Conservation (phyloP, 2,797 vertebrate genomes). For the Setipinna tenuifilis region DNA sequence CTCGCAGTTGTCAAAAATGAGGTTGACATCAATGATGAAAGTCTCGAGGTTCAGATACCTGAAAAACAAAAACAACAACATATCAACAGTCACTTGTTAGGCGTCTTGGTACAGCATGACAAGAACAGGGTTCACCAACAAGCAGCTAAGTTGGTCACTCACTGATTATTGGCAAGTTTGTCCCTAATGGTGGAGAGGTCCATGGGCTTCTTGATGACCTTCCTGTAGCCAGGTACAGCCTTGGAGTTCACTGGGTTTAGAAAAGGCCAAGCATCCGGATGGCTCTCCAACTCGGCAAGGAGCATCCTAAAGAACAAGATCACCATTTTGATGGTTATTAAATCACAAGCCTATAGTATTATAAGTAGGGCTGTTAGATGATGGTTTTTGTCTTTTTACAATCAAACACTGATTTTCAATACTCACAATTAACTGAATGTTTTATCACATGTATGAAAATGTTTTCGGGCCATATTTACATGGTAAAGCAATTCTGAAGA, state of each 20-base stretch:
- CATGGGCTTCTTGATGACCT: slow-evolving; percentile 91
- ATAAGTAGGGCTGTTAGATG: too few species aligned
- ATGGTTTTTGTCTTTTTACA: too few species aligned
- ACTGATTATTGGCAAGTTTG: slow-evolving; percentile 86
- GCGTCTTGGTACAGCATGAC: not conserved
- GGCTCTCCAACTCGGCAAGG: slow-evolving; percentile 85
- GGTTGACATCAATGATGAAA: slow-evolving; percentile 86
- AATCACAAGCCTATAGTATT: too few species aligned
- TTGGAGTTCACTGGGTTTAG: slow-evolving; percentile 88
- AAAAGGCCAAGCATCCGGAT: slow-evolving; percentile 89
- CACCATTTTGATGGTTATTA: not conserved
- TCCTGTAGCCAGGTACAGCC: slow-evolving; percentile 89
- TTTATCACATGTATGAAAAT: too few species aligned
- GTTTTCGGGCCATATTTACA: too few species aligned
- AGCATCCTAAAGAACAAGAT: slow-evolving; percentile 71
- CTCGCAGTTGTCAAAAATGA: slow-evolving; percentile 94
- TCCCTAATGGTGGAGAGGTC: slow-evolving; percentile 89
- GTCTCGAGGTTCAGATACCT: slow-evolving; percentile 86
- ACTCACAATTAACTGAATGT: too few species aligned
- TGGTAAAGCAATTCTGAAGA: too few species aligned
- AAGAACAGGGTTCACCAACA: not conserved
- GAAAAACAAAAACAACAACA: slow-evolving; percentile 54
- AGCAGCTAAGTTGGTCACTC: slow-evolving; percentile 62
- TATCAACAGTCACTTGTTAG: not conserved
- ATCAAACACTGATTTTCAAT: too few species aligned